Conservation (phyloP, 2,888 invertebrate species). For the Patella depressa region DNA sequence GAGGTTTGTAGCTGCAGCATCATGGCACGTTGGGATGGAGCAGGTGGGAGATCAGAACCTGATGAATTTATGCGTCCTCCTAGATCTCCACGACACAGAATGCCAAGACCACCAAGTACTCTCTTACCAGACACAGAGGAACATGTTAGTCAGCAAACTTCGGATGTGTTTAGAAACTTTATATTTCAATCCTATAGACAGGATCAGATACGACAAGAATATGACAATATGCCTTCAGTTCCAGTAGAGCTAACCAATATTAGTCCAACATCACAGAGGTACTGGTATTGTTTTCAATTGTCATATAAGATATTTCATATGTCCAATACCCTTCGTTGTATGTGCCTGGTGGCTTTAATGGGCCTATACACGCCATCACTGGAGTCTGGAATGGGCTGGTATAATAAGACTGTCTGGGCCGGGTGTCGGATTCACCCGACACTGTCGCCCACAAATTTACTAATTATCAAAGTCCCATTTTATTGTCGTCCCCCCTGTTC, state of each 20-base stretch:
- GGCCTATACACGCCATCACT: too few species aligned
- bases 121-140: slow-evolving; percentile 63
- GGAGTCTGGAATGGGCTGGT: too few species aligned
- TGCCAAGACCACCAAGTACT: slow-evolving; percentile 29
- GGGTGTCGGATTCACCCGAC: too few species aligned
- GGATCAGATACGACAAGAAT: slow-evolving; percentile 43
- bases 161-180: slow-evolving; percentile 66
- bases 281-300: slow-evolving; percentile 18
- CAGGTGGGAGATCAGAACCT: slow-evolving; percentile 9
- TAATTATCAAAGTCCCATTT: too few species aligned
- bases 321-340: too few species aligned
- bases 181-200: slow-evolving; percentile 59
- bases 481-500: too few species aligned
- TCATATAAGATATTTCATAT: too few species aligned
- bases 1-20: not conserved
- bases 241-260: slow-evolving; percentile 59
- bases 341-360: too few species aligned
- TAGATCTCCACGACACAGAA: not conserved
- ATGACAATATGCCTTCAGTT: slow-evolving; percentile 50
- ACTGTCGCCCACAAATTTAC: too few species aligned
- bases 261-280: slow-evolving; percentile 59
- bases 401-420: too few species aligned
- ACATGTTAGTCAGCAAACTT: slow-evolving; percentile 65
- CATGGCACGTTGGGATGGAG: slow-evolving; percentile 21
- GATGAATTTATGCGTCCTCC: not conserved